Conservation (phyloP, 2,797 vertebrate genomes). For the Rhinichthys osculus region DNA sequence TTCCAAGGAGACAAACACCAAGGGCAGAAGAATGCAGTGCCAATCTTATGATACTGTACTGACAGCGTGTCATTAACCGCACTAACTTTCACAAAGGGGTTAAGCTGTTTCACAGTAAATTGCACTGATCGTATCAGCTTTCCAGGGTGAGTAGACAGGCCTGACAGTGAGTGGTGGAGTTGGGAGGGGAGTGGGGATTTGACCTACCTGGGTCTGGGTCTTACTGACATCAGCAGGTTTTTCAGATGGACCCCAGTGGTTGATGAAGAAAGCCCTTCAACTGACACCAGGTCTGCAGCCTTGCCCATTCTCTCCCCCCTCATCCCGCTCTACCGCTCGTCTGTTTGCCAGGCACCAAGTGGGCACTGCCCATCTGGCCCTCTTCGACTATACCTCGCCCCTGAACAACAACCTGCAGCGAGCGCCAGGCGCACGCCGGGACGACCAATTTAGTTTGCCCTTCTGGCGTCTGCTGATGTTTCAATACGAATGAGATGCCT, state of each 20-base stretch:
- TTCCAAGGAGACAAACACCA: not conserved
- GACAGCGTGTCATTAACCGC: not conserved
- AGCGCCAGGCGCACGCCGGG: constrained; percentile 65
- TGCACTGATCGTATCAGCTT: constrained; percentile 60
- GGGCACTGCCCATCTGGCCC: constrained; percentile 82
- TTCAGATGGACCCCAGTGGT: constrained; percentile 85
- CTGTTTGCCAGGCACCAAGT: constrained; percentile 76
- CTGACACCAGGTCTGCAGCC: constrained; percentile 82
- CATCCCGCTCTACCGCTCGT: constrained; percentile 74
- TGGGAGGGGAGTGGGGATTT: constrained; percentile 57
- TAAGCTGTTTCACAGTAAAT: constrained; percentile 63
- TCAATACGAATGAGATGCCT: constrained; percentile 56
- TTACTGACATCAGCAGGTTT: constrained; percentile 88
- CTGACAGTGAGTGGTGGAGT: constrained; percentile 64
- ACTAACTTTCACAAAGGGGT: constrained; percentile 31
- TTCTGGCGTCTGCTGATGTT: constrained; percentile 66
- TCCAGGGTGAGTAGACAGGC: constrained; percentile 62
- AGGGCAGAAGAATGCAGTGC: not conserved
- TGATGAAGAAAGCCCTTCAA: constrained; percentile 90
- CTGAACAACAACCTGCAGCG: constrained; percentile 81
- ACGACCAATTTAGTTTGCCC: constrained; percentile 70
- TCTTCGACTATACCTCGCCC: constrained; percentile 81
- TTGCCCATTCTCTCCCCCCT: constrained; percentile 26
- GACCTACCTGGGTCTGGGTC: constrained; percentile 85
- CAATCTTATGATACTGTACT: not conserved